Conservation (phyloP, 2,888 invertebrate species). For the Andrena bucephala region DNA sequence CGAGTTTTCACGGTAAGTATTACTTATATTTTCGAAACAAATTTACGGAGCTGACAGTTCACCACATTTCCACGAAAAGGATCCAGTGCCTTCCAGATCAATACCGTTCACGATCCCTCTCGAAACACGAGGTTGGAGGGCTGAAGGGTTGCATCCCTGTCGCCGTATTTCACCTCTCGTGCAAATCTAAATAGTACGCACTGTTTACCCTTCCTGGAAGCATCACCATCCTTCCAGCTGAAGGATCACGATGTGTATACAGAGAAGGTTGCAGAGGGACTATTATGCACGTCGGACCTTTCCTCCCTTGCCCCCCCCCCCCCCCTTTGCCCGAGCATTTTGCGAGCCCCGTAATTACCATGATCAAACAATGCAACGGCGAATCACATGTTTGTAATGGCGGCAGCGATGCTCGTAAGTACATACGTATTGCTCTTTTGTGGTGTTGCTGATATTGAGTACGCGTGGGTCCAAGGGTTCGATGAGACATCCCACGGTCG, state of each 20-base stretch:
- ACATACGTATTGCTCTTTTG: slow-evolving; percentile 1
- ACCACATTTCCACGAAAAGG: too few species aligned
- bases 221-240: slow-evolving; percentile 24
- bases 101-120: too few species aligned
- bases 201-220: slow-evolving; percentile 33
- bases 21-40: too few species aligned
- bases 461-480: slow-evolving; percentile 22
- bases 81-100: too few species aligned
- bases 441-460: slow-evolving; percentile 10
- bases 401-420: slow-evolving; percentile 4
- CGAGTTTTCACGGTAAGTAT: too few species aligned
- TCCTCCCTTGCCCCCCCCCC: slow-evolving; percentile 58
- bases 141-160: slow-evolving; percentile 44
- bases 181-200: slow-evolving; percentile 28
- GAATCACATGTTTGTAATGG: slow-evolving; percentile 59
- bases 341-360: slow-evolving; percentile 78
- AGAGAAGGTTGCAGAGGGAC: slow-evolving; percentile 4
- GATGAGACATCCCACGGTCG: slow-evolving; percentile 57
- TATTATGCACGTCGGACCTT: slow-evolving; percentile 28
- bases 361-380: slow-evolving; percentile 79
- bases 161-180: slow-evolving; percentile 52
- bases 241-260: slow-evolving; percentile 7
- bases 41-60: too few species aligned
- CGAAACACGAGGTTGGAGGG: too few species aligned
- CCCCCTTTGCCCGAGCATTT: slow-evolving; percentile 58